Evolutionary conservation across 2,113 vertebrate genomes (phyloP).

Genomic region (Eolophus roseicapilla): DNA sequence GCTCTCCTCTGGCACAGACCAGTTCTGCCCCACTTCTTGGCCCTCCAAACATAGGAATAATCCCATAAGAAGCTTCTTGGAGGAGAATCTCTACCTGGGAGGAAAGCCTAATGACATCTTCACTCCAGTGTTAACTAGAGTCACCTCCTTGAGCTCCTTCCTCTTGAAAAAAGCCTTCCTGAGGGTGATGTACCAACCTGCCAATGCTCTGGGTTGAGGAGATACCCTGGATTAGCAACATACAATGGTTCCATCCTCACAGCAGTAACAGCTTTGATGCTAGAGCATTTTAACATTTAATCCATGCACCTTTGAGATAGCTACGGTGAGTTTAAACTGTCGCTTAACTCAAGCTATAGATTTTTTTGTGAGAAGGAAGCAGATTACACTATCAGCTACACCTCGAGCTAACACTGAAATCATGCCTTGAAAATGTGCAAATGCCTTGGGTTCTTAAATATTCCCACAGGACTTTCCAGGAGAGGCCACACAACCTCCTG

Average conservation of each 20-base stretch:
- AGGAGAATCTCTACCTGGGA: background rate
- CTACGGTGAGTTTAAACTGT: background rate
- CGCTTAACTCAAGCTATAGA: background rate
- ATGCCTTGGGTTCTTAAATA: background rate
- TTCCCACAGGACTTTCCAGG: background rate
- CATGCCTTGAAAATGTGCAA: background rate
- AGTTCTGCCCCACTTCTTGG: background rate
- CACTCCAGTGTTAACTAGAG: background rate
- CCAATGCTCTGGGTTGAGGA: background rate
- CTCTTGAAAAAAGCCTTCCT: background rate
- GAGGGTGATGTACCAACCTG: background rate
- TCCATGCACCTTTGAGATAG: background rate
- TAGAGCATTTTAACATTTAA: background rate
- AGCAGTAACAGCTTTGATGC: background rate
- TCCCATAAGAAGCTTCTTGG: background rate
- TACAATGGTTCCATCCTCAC: background rate
- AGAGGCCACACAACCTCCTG: background rate
- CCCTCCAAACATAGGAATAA: accelerated
- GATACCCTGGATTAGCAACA: background rate
- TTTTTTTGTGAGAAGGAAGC: background rate
- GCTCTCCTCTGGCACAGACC: background rate
- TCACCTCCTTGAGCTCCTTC: background rate
- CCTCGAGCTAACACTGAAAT: background rate
- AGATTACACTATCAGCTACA: background rate
- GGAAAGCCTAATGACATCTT: background rate